Evolutionary conservation across 2,888 invertebrate genomes (phyloP).

Genomic region (Proisotoma minuta): DNA sequence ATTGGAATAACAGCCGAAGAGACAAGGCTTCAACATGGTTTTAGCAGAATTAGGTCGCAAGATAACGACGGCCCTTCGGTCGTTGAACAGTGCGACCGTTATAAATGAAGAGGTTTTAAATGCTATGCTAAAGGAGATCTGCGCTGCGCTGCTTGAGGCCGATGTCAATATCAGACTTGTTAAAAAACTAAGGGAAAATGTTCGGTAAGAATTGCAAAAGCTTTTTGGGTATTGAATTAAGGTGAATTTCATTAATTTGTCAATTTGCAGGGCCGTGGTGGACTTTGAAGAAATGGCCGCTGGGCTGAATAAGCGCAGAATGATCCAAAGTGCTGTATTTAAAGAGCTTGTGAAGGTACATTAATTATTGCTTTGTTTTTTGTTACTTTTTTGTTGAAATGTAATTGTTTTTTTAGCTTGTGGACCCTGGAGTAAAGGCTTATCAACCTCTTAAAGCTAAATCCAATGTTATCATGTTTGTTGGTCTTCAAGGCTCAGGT

Average conservation of each 20-base stretch:
- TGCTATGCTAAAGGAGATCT: conserved; percentile 98
- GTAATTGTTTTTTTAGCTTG: conserved; percentile 60
- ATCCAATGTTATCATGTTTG: conserved; percentile 98
- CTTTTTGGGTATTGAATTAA: background rate
- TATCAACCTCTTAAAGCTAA: conserved; percentile 93
- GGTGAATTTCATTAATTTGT: background rate
- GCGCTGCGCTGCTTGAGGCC: conserved; percentile 92
- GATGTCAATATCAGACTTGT: conserved; percentile 93
- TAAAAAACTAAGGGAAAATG: conserved; percentile 94
- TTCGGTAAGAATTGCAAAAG: conserved; percentile 52
- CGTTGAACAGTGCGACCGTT: conserved; percentile 93
- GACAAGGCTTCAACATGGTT: conserved; percentile 67
- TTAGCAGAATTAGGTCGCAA: conserved; percentile 99
- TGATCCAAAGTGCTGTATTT: conserved; percentile 99
- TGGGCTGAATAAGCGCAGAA: conserved; percentile 93
- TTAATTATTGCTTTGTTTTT: conserved; percentile 3
- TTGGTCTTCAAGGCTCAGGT: conserved; percentile 97
- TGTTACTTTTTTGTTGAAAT: background rate
- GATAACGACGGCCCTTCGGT: conserved; percentile 96
- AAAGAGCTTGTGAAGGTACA: conserved; percentile 91
- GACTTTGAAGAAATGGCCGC: conserved; percentile 99
- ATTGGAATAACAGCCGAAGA: background rate
- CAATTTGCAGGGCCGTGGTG: conserved; percentile 68
- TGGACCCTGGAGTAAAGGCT: conserved; percentile 96
- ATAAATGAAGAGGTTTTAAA: conserved; percentile 98